Base-by-base conservation (phyloP, 2,797 vertebrate species). In the Knipowitschia caucasica region DNA sequence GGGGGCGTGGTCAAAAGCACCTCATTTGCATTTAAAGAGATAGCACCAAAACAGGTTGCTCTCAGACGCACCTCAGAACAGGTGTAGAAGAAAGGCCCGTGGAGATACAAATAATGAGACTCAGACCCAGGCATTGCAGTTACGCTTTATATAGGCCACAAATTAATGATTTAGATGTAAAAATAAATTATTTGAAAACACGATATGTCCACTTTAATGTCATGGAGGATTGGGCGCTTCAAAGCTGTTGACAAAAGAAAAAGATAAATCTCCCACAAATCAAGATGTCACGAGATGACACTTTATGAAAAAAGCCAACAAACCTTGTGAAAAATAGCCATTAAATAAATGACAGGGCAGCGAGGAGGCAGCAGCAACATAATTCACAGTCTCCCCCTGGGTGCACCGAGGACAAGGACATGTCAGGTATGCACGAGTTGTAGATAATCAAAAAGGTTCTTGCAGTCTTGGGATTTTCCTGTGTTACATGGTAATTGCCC, bases 271-370 rank as follows among this genome's bases (percentile, higher is more conserved):
- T 54, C 45, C 53, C 21, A 29, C 21, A 44, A 57, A 52, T 56
- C 52, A 55, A n/a, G 66, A 67, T 39, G 44, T 60, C 47, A 66
- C 59, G 62, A 53, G 65, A 61, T 38, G 65, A 75, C 61, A 66
- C 66, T 54, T 63, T 64, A 27, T 58, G 51, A 82, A 72, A 69
- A 70, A 75, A 74, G 63, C 66, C 52, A 11, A 9, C 45, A 71
- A 72, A 61, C 64, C 63, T 62, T 49, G 52, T 69, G 68, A 82
- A 84, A 44, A 78, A 80, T 59, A 75, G 64, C 53, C 17, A 75
- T 86, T 77, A 79, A 75, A 61, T 66, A 56, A 73, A 79, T 78
- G 75, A 82, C 67, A 73, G 73, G 62, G 53, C 55, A 27, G 14
- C 17, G 42, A 1, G 34, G 50, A 20, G 43, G 67, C 63, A 46